Base-by-base conservation (phyloP, 2,113 vertebrate genomes). In the Turnix velox region DNA sequence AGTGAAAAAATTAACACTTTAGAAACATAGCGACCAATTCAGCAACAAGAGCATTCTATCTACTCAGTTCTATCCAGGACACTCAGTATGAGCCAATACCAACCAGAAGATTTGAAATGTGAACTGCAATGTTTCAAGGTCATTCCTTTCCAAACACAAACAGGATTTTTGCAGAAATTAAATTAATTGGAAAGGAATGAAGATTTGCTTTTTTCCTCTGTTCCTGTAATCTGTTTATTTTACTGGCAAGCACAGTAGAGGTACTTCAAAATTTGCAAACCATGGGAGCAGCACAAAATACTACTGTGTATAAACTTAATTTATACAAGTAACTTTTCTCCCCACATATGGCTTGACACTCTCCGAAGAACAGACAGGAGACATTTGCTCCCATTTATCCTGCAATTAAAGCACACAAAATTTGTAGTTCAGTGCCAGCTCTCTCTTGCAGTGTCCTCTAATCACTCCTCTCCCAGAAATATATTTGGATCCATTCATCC, bases 111-210 rank as follows among this genome's bases (percentile, higher is more conserved):
- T 61, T 35, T 78, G 39, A 93, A 84, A 61, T 71, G 37, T 75
- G 84, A 89, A 68, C 48, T 42, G 40, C 31, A 91, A 27, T 57
- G 45, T 68, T 92, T 95, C 89, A 91, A 89, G 57, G 78, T 84
- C 67, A 82, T 30, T 91, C 58, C 23, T 73, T 87, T 79, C 57
- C 62, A 89, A 87, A 67, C 37, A 78, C 25, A 68, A 94, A 87
- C 40, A 82, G 37, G 40, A 90, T 72, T 94, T 87, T 75, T 81
- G 39, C 28, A 84, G 43, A 69, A 95, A 74, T 72, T 54, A 73
- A 90, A 84, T 77, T 78, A 92, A 63, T 8, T 91, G 73, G 27
- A 93, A 71, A 35, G 84, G n/a, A 88, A 84, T 37, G 7, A 88
- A 92, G 14, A 5, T 35, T 37, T 37, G 57, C 5, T 6, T 40